These are phyloP conservation scores for Vimba vimba DNA, from an alignment of 2,113 vertebrate species.

Conservation along the genomic window DNA sequence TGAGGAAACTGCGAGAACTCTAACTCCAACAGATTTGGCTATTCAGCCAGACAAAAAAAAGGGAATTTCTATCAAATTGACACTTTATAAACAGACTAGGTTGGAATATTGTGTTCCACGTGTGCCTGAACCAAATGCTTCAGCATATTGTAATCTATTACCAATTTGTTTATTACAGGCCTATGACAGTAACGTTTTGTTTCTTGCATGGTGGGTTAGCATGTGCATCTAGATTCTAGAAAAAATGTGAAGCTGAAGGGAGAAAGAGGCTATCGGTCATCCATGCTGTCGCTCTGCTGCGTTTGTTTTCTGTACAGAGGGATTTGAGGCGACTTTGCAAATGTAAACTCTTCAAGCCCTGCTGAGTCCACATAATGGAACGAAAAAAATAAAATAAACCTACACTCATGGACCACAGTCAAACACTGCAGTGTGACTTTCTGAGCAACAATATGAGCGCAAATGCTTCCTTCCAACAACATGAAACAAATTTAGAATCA, in stretches of 20 bases:
- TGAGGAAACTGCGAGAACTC: neutral
- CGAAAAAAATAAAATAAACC: neutral
- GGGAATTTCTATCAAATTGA: neutral
- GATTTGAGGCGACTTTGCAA: slow-evolving; percentile 56
- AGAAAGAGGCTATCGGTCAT: neutral
- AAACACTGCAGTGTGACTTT: slow-evolving; percentile 7
- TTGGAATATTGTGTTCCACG: slow-evolving; percentile 9
- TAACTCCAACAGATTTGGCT: neutral
- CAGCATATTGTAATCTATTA: slow-evolving; percentile 3
- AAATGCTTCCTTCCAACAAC: neutral
- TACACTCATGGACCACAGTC: slow-evolving; percentile 28
- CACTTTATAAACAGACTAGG: neutral
- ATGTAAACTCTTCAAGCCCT: slow-evolving; percentile 55
- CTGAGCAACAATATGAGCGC: neutral
- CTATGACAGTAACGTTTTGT: neutral
- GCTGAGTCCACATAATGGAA: slow-evolving; percentile 54
- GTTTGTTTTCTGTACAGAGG: slow-evolving; percentile 52
- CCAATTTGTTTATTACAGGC: neutral
- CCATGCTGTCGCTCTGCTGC: slow-evolving; percentile 29
- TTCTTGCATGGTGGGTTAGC: neutral
- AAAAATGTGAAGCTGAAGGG: neutral
- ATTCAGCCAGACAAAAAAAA: neutral
- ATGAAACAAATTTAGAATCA: neutral
- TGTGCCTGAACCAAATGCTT: neutral
- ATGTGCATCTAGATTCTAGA: neutral